phyloP scores from a whole-genome alignment of 2,797 vertebrate genomes.

The Pteropus rufus region DNA sequence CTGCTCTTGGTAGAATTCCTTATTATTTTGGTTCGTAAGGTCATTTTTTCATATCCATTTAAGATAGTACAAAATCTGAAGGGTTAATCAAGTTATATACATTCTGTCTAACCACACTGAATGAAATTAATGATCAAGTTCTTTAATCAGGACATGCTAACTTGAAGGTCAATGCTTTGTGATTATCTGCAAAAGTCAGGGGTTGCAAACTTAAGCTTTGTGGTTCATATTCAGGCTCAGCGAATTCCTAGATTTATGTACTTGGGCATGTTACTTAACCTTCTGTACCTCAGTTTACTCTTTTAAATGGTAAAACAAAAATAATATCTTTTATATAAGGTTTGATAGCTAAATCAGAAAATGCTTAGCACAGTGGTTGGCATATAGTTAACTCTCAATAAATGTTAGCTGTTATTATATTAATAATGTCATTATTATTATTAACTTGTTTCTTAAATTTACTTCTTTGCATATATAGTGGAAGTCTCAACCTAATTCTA shows the following conservation, averaged over 20 bases:
- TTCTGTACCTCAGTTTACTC: neutral
- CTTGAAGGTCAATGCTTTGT: neutral
- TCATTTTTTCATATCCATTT: neutral
- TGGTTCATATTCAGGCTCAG: neutral
- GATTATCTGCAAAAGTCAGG: neutral
- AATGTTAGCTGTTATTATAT: neutral
- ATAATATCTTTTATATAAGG: neutral
- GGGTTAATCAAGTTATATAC: neutral
- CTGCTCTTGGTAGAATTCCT: neutral
- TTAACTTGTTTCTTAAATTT: neutral
- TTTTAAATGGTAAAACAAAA: neutral
- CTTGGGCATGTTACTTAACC: neutral
- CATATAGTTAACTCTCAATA: neutral
- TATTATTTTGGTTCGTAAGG: neutral
- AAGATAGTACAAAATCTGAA: neutral
- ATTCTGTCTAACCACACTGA: neutral
- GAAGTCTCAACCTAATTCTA: neutral
- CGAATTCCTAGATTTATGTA: neutral
- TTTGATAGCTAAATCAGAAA: neutral
- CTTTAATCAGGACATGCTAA: neutral
- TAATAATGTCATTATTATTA: neutral
- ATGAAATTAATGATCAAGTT: neutral
- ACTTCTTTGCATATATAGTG: neutral
- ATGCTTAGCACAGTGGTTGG: neutral
- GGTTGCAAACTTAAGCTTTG: neutral